phyloP scores from a whole-genome alignment of 2,888 invertebrate species.

The Byasa hedistus region DNA sequence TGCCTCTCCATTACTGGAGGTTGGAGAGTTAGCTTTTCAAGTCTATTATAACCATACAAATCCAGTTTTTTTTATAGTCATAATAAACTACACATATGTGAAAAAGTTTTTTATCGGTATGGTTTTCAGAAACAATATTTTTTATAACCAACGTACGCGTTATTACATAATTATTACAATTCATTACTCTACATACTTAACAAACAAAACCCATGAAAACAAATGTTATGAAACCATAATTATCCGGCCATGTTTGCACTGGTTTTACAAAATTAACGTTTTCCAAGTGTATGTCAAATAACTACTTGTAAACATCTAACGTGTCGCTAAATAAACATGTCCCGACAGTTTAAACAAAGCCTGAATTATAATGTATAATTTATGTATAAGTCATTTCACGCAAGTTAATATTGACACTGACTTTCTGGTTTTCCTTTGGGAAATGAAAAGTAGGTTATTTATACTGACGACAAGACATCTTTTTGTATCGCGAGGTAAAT shows the following conservation, averaged over 20 bases:
- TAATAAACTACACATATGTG: no score
- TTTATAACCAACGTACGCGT: no score
- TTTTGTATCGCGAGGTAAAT: neutral
- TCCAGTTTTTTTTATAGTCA: no score
- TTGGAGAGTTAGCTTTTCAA: no score
- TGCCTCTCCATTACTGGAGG: no score
- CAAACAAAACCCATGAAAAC: no score
- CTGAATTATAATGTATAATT: conserved; percentile 10
- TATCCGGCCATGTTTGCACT: neutral
- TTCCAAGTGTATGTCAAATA: conserved; percentile 3
- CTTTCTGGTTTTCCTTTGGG: neutral
- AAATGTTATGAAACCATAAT: conserved; percentile 8
- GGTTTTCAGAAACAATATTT: no score
- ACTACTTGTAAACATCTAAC: neutral
- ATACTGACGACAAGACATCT: neutral
- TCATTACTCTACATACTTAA: no score
- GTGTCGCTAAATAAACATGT: conserved; percentile 15
- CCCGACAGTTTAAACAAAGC: neutral
- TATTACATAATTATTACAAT: no score
- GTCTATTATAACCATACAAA: no score
- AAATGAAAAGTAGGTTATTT: conserved; percentile 1
- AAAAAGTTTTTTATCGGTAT: no score
- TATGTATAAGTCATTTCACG: conserved; percentile 7
- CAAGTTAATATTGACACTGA: conserved; percentile 13
- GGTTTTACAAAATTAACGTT: neutral